Base-by-base conservation (phyloP, 1,140 invertebrate species). In the Wiebesia pumilae region DNA sequence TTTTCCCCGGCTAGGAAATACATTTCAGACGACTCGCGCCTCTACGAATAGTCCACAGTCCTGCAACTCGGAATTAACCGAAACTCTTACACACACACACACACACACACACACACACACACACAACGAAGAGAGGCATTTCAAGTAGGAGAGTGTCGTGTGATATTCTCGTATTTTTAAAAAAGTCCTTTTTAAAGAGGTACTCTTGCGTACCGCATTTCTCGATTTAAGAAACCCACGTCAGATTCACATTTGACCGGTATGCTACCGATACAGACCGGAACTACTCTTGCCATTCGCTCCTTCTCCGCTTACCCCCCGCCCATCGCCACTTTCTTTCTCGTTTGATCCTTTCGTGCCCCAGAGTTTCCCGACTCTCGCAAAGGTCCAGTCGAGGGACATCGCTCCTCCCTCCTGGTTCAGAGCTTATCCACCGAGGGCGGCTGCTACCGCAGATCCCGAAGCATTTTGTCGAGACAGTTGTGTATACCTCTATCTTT, bases 281-380 rank as follows among this genome's bases (percentile, higher is more conserved):
- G 35, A 62, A 80, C 47, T 40, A 38, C 40, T 62, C 19, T 65
- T 65, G 33, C 54, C 78, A 12, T 80, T 80, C 58, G n/a, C 78
- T 65, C 40, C 40, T 14, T n/a, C 40, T 21, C 19, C 30, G 73
- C 81, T 69, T 82, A 16, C 43, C 51, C 19, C 12, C 33, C 0
- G 24, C 67, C 19, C 38, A 27, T 24, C 62, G 6, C 38, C 69
- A n/a, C 80, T 43, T 75, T 67, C 62, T 43, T 71, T 83, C 81
- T 62, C 14, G 35, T 75, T 83, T 83, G 81, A 83, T 75, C 81
- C 81, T 83, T 40, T 65, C 19, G 3, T 78, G 27, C 47, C 54
- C 78, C 27, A 40, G 30, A 65, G 47, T 65, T 80, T 83, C 51
- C 65, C 67, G n/a, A 1, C 35, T 38, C 69, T 58, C 81, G n/a